These are phyloP conservation scores for Zaprionus davidi DNA, from an alignment of 1,140 invertebrate species.

Conservation along the genomic window DNA sequence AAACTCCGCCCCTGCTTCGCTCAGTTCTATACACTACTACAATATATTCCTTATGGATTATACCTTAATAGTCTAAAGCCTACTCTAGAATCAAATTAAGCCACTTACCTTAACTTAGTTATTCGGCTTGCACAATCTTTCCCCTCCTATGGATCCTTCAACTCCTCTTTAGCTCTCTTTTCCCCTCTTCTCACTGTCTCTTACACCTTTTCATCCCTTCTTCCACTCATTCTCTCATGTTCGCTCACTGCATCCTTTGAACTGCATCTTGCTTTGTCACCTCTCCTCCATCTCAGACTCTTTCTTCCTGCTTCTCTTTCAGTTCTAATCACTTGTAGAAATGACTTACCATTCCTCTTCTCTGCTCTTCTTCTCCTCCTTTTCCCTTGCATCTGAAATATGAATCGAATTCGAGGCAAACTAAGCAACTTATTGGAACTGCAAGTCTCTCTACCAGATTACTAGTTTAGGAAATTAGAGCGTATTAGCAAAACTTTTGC, in stretches of 20 bases:
- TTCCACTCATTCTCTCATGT: not conserved
- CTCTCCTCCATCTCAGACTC: not conserved
- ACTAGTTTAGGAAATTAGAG: slow-evolving; percentile 36
- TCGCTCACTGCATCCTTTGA: not conserved
- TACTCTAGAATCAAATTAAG: too few relatives aligned
- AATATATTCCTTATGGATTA: too few relatives aligned
- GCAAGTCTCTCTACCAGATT: slow-evolving; percentile 2
- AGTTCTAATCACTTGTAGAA: not conserved
- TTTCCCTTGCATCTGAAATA: not conserved
- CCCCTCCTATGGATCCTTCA: rapidly evolving
- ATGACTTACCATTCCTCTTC: not conserved
- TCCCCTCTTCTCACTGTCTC: not conserved
- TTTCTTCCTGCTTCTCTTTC: not conserved
- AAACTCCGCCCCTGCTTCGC: too few relatives aligned
- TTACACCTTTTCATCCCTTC: not conserved
- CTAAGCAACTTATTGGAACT: not conserved
- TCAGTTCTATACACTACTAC: not conserved
- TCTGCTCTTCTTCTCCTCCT: not conserved
- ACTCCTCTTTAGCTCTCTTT: not conserved
- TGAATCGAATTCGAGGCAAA: not conserved
- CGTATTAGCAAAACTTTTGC: not conserved
- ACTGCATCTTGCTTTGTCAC: not conserved
- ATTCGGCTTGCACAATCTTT: too few relatives aligned
- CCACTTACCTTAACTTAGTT: too few relatives aligned
- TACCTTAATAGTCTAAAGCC: too few relatives aligned